Evolutionary conservation across 2,888 invertebrate genomes (phyloP).

Genomic region (Drosophila maculinotata): DNA sequence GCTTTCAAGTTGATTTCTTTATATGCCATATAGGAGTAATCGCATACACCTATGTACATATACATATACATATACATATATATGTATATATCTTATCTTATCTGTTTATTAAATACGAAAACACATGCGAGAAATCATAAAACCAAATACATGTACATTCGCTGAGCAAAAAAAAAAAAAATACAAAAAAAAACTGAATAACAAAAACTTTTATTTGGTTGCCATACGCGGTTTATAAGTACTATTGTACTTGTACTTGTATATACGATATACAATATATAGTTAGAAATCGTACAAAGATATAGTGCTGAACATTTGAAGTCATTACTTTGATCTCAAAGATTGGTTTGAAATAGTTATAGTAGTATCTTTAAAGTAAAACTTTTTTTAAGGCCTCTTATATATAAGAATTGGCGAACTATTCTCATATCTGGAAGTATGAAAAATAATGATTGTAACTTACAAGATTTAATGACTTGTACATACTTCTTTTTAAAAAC

Average conservation of each 20-base stretch:
- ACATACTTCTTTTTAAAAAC: no score
- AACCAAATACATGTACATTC: slow-evolving; percentile 42
- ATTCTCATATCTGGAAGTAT: neutral
- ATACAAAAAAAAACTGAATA: slow-evolving; percentile 12
- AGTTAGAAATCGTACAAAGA: neutral
- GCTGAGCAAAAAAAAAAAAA: slow-evolving; percentile 26
- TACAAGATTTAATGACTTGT: no score
- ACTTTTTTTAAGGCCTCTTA: no score
- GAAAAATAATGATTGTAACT: no score
- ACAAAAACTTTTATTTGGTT: slow-evolving; percentile 37
- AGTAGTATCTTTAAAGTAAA: no score
- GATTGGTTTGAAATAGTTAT: no score
- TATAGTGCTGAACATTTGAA: neutral
- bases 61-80: slow-evolving; percentile 3
- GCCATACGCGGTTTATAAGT: slow-evolving; percentile 41
- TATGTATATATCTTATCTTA: slow-evolving; percentile 63
- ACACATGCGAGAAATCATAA: slow-evolving; percentile 68
- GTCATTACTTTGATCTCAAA: slow-evolving; percentile 7
- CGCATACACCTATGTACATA: slow-evolving; percentile 19
- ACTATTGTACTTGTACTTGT: neutral
- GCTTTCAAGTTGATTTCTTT: slow-evolving; percentile 58
- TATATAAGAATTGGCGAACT: neutral
- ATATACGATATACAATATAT: neutral
- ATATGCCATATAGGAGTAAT: slow-evolving; percentile 33
- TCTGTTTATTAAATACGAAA: slow-evolving; percentile 72